Evolutionary conservation across 1,140 invertebrate species (phyloP), one percentile per base, ranked within the genome.

Genomic region (Dendroctonus valens): DNA sequence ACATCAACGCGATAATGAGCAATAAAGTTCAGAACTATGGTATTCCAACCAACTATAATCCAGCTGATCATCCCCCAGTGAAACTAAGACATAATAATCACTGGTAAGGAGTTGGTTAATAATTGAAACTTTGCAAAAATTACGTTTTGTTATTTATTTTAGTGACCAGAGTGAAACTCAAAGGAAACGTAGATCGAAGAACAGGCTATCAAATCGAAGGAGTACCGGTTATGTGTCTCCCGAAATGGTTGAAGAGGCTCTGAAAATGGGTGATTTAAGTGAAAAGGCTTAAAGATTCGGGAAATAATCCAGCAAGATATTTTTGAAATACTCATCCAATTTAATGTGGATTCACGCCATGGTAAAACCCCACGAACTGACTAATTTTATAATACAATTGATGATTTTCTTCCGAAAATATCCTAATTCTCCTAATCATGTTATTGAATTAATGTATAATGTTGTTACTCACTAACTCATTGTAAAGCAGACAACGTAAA

Each of bases 111-210:
- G 5, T 14, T 15, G n/a, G n/a, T 52, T 14, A 5, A 5, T 15
- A 7, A 37, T 52, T 14, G 9, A 52, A 52, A 52, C 7, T 6
- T 9, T 53, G 26, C 5, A 14, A 53, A 53, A 15, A 53, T 15
- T 14, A 53, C 26, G n/a, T 40, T n/a, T 46, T 55, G 8, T 6
- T 39, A 3, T 40, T 59, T 41, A 40, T 70, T 73, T 59, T 46
- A 74, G 73, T 51, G 75, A 76, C 49, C 54, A 68, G 44, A 77
- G 75, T 53, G 76, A 75, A 69, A 72, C 76, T 5, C 73, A 77
- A 65, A 70, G 76, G 44, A 77, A 77, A 65, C 60, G 75, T 14
- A 60, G 74, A 65, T 75, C 75, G 0, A 76, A 73, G 61, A 75
- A 77, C 50, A 68, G 74, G 41, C 46, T 77, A 38, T 77, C 76